A percentile compares a stretch with the other conserved stretches of the same genome.
These are phyloP conservation scores for Hyaena hyaena DNA, from an alignment of 2,113 vertebrate genomes.

Conservation along the genomic window DNA sequence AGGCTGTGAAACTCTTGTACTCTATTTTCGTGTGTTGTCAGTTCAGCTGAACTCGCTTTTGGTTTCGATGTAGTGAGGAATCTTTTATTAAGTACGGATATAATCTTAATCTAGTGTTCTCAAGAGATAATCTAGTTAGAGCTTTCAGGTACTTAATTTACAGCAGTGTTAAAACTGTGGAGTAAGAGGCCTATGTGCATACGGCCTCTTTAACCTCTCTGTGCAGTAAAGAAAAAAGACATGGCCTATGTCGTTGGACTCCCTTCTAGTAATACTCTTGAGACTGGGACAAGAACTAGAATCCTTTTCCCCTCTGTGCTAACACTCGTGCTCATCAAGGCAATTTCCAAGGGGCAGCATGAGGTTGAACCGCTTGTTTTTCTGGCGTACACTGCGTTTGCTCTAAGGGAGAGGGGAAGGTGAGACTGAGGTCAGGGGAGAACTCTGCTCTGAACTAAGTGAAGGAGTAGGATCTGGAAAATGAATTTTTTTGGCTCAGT, in stretches of 20 bases:
- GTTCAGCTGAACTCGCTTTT: background rate
- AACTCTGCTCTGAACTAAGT: background rate
- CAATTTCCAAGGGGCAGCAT: background rate
- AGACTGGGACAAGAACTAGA: background rate
- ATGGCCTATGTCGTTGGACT: background rate
- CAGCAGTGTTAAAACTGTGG: background rate
- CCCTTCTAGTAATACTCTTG: background rate
- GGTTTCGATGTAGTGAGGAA: slow-evolving; percentile 17
- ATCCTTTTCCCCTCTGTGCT: background rate
- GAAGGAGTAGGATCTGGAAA: background rate
- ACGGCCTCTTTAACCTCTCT: background rate
- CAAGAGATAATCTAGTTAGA: background rate
- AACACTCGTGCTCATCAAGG: background rate
- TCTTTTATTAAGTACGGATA: background rate
- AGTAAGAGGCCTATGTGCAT: background rate
- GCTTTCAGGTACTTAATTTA: slow-evolving; percentile 27
- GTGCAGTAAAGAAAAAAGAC: background rate
- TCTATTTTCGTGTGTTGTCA: background rate
- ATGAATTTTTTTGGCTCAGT: background rate
- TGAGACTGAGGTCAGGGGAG: background rate
- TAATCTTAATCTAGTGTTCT: slow-evolving; percentile 19
- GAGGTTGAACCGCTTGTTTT: background rate
- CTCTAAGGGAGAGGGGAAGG: background rate
- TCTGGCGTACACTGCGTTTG: background rate
- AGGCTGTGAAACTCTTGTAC: background rate